phyloP scores from a whole-genome alignment of 2,888 invertebrate genomes.

The Trichogramma dendrolimi region DNA sequence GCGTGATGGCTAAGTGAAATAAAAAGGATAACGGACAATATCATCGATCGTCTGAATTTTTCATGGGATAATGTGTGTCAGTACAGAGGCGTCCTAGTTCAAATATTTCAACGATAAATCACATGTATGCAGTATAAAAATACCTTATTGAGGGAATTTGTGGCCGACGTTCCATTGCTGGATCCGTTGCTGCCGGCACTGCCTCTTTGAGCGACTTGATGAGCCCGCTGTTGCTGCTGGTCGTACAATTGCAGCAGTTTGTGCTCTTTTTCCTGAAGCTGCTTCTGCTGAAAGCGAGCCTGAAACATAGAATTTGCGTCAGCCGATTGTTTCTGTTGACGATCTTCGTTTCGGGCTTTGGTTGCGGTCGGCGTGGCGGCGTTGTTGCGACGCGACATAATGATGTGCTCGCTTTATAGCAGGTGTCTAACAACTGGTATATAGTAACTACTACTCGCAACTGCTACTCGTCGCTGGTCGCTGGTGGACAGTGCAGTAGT shows the following conservation, averaged over 20 bases:
- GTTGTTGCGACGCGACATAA: not conserved
- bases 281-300: conserved; percentile 80
- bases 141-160: conserved; percentile 8
- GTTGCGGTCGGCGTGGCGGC: not conserved
- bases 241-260: conserved; percentile 70
- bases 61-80: no score
- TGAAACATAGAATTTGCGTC: conserved; percentile 48
- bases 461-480: no score
- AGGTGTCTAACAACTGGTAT: not conserved
- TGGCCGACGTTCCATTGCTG: conserved; percentile 28
- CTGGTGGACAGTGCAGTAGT: no score
- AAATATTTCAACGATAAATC: no score
- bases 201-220: conserved; percentile 58
- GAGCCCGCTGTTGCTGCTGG: conserved; percentile 63
- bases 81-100: no score
- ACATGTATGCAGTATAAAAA: no score
- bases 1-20: no score
- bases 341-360: not conserved
- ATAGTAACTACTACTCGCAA: no score
- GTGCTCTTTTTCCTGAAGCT: conserved; percentile 75
- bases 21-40: no score
- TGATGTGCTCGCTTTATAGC: not conserved
- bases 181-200: conserved; percentile 54
- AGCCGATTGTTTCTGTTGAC: not conserved
- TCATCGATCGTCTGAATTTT: no score